Base-by-base conservation (phyloP, 2,888 invertebrate species). In the Drosophila barbarae region DNA sequence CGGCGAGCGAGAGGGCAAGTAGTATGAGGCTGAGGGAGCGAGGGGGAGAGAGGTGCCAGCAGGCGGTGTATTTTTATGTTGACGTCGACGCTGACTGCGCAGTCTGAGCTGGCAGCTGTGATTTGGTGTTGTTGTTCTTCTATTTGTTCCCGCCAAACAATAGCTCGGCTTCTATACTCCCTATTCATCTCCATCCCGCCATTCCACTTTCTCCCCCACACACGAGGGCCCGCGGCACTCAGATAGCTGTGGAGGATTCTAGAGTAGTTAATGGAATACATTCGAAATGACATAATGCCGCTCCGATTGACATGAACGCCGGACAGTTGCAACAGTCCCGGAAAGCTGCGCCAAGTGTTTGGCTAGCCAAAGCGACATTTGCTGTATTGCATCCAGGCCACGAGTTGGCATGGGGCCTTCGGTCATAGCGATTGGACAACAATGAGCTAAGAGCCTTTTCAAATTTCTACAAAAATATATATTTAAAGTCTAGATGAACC, bases 91-190 rank as follows among this genome's bases (percentile, higher is more conserved):
- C 30, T n/a, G 38, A 32, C 56, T 32, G 18, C 56, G 28, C 36
- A 32, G 46, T 47, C 46, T 13, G 18, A 38, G 55, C 58, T 55
- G 28, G 59, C 41, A 60, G 60, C 63, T 60, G 52, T 65, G 51
- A 51, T 52, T 61, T 66, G 32, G 41, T 41, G 41, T 53, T 46
- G 52, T 36, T 65, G 64, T 61, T 23, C 39, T 49, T 47, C 35
- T 65, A 54, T 65, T 65, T 65, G 64, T 65, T 65, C 64, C 64
- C 64, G 64, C 47, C 54, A 63, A 53, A 65, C 64, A 63, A 53
- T 49, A 9, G 28, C 38, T 21, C 51, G 21, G 13, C 13, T 32
- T 28, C 52, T 13, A 36, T 9, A 2, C 30, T 18, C 32, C 9
- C 26, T 21, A 28, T 15, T 32, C 28, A 9, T 28, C 7, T 10